Conservation (phyloP, 2,888 invertebrate species). For the Ethmia dodecea region DNA sequence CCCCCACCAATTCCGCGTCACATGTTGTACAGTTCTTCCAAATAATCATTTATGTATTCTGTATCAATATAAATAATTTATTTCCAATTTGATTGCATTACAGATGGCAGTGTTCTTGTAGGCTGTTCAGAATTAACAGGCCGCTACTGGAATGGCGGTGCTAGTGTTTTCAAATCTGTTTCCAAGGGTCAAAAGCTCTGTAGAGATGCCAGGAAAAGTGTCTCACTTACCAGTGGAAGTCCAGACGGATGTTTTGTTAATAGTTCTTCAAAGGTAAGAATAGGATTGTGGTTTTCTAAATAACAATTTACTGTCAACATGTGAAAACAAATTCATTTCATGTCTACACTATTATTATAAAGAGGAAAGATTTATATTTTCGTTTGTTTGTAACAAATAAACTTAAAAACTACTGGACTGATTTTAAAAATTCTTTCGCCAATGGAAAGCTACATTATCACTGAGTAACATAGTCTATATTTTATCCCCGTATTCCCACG, state of each 20-base stretch:
- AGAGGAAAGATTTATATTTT: not conserved
- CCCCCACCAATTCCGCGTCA: too few species aligned
- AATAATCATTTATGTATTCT: too few species aligned
- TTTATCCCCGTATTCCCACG: too few species aligned
- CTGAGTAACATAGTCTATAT: too few species aligned
- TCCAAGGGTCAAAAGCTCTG: constrained; percentile 30
- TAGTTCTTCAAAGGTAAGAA: constrained; percentile 46
- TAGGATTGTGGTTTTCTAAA: not conserved
- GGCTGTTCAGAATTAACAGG: constrained; percentile 69
- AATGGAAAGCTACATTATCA: too few species aligned
- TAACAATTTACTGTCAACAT: not conserved
- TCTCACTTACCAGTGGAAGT: constrained; percentile 50
- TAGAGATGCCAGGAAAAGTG: constrained; percentile 37
- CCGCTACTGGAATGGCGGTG: constrained; percentile 67
- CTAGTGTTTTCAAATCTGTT: constrained; percentile 42
- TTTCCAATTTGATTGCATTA: constrained; percentile 17
- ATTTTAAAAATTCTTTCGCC: too few species aligned
- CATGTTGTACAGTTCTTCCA: too few species aligned
- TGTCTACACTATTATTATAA: not conserved
- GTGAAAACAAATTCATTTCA: not conserved
- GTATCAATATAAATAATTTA: too few species aligned
- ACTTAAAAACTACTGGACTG: too few species aligned
- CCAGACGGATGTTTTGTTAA: constrained; percentile 64
- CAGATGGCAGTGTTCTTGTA: constrained; percentile 61
- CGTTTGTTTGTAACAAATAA: too few species aligned